Evolutionary conservation across 2,888 invertebrate genomes (phyloP).

Genomic region (Folsomia candida): DNA sequence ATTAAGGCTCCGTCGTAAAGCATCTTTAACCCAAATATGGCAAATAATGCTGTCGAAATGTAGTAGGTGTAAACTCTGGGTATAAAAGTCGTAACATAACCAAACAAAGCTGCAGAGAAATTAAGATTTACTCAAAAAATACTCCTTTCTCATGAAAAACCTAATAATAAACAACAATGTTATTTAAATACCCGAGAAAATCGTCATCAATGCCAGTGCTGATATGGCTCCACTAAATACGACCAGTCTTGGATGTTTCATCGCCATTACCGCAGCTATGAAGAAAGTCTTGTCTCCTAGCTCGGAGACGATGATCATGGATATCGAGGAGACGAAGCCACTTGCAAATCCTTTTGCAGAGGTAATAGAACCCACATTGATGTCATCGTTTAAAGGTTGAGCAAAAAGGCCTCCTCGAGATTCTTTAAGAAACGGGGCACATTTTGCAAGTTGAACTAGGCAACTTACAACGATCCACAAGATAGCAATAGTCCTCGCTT

Average conservation of each 20-base stretch:
- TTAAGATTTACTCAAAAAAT: too few relatives aligned
- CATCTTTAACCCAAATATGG: constrained; percentile 97
- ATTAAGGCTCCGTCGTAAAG: constrained; percentile 91
- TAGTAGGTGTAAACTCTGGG: constrained; percentile 92
- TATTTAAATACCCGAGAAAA: constrained; percentile 77
- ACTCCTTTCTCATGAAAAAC: constrained; percentile 10
- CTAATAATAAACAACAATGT: background rate
- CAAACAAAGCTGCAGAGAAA: constrained; percentile 78
- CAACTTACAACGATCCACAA: constrained; percentile 2
- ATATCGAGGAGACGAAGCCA: constrained; percentile 90
- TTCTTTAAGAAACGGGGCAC: background rate
- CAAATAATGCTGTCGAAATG: constrained; percentile 90
- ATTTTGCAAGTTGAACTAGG: background rate
- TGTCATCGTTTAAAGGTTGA: background rate
- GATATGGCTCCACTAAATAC: constrained; percentile 91
- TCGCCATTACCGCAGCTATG: constrained; percentile 99
- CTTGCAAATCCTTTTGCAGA: constrained; percentile 71
- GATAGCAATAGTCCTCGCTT: background rate
- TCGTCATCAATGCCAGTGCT: constrained; percentile 89
- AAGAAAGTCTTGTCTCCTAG: constrained; percentile 99
- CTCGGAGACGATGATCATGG: constrained; percentile 95
- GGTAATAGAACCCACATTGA: background rate
- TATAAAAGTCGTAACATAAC: constrained; percentile 86
- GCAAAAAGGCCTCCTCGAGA: background rate
- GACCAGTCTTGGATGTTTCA: constrained; percentile 89